Evolutionary conservation across 1,140 invertebrate species (phyloP).

Genomic region (Venustaconcha ellipsiformis): DNA sequence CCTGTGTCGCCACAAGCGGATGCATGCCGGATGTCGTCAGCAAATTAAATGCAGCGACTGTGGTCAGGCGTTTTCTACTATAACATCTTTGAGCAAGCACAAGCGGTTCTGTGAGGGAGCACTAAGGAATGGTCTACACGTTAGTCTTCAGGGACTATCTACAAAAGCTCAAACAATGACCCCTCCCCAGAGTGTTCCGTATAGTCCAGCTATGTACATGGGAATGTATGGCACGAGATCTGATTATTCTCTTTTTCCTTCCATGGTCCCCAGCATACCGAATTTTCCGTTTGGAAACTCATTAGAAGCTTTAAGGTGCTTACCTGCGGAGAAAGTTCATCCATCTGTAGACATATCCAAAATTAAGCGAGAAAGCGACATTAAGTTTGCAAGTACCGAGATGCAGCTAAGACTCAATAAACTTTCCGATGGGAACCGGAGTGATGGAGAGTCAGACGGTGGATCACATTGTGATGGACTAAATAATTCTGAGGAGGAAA

Average conservation of each 20-base stretch:
- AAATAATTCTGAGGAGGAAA: no score
- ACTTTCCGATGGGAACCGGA: no score
- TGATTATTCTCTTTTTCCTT: constrained; percentile 60
- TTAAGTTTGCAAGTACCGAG: no score
- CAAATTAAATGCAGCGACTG: constrained; percentile 87
- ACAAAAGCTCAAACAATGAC: not conserved
- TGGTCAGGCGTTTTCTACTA: constrained; percentile 89
- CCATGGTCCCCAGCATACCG: constrained; percentile 17
- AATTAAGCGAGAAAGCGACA: no score
- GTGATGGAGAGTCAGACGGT: no score
- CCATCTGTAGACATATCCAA: constrained; percentile 8
- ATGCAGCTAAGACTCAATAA: no score
- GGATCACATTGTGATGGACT: no score
- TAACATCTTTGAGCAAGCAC: constrained; percentile 79
- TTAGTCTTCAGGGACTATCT: constrained; percentile 38
- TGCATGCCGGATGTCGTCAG: constrained; percentile 85
- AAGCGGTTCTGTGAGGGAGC: constrained; percentile 74
- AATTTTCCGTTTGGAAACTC: not conserved
- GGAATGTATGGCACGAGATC: constrained; percentile 60
- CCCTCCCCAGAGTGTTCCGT: constrained; percentile 17
- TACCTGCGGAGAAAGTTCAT: constrained; percentile 13
- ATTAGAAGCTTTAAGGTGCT: not conserved
- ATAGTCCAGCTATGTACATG: constrained; percentile 51
- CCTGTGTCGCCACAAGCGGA: constrained; percentile 98
- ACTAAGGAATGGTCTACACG: constrained; percentile 54